Evolutionary conservation across 2,113 vertebrate genomes (phyloP), one percentile per base, ranked within the genome.

Genomic region (Saccopteryx bilineata): DNA sequence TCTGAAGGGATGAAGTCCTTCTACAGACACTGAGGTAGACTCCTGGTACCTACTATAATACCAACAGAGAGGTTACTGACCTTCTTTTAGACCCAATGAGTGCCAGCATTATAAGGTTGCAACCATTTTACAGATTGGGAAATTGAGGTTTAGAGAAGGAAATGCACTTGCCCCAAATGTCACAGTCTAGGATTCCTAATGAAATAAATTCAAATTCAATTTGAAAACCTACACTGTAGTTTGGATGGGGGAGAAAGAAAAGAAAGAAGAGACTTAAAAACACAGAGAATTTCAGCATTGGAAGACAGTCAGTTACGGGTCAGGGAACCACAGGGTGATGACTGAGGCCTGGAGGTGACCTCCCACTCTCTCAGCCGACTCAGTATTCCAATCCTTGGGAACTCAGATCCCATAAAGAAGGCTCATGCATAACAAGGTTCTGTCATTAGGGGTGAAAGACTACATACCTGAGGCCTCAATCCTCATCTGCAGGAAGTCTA

Each of bases 401-500:
- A 50, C 24, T 84, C 24, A 68, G 13, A 96, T 66, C 14, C 3
- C 28, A 75, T 61, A 50, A 87, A 94, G 33, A 87, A 81, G 60
- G 33, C 9, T 83, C 50, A 48, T 33, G 2, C 75, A 23, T 82
- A 93, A 76, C 14, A 92, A 95, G 31, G 2, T 93, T 83, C 58
- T 96, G 5, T 92, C 78, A 71, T 69, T 31, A 72, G 18, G 50
- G 23, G 2, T 10, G 56, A 66, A 26, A 52, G 0, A 12, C 33
- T 65, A 97, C 97, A 0, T 98, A 99, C 98, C 98, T 97, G 91
- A 95, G 87, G 82, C 91, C 95, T 99, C 98, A 99, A 98, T 98
- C 98, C 85, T 99, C 98, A 92, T 99, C 98, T 97, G 96, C 94
- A 24, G 97, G 96, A 95, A 97, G 96, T 97, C 98, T 98, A 94